Base-by-base conservation (phyloP, 2,113 vertebrate genomes). In the Trichechus manatus region DNA sequence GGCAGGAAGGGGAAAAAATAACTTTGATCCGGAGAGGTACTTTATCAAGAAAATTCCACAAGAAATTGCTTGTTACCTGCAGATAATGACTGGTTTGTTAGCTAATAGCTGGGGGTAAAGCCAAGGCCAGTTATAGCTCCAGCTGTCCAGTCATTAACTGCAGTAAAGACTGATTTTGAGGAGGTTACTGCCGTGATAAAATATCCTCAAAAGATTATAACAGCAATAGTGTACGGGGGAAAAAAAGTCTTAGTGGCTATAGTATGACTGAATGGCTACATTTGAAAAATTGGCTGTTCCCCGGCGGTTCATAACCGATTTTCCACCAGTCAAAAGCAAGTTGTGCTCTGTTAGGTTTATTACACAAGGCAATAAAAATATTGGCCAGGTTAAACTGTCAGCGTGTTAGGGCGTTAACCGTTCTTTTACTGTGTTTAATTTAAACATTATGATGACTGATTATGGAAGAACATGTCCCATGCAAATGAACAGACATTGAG, bases 271-370 rank as follows among this genome's bases (percentile, higher is more conserved):
- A 99, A 99, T 98, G 98, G 98, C 98, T 99, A 98, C 98, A 93
- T 99, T 98, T 99, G 99, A 99, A 98, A 99, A 99, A 99, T 99
- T 99, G 99, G 98, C 98, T 98, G 97, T 98, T 99, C 99, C 99
- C 99, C 97, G 98, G 98, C 93, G 98, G 98, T 99, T 98, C 99
- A 99, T 99, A 99, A 99, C 98, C 96, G 98, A 99, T 99, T 99
- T 98, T 99, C 98, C 98, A 99, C 98, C 98, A 99, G 99, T 98
- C 98, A 98, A 98, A 99, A 98, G 98, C 99, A 98, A 99, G 99
- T 99, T 99, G 98, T 99, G 99, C 99, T 99, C 99, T 98, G 99
- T 99, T 99, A 99, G 98, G 98, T 99, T 99, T 99, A 99, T 99
- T 98, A 98, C 98, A 99, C 98, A 98, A 99, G 98, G 99, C 99